Conservation (phyloP, 2,888 invertebrate genomes). For the Trichopria drosophilae region DNA sequence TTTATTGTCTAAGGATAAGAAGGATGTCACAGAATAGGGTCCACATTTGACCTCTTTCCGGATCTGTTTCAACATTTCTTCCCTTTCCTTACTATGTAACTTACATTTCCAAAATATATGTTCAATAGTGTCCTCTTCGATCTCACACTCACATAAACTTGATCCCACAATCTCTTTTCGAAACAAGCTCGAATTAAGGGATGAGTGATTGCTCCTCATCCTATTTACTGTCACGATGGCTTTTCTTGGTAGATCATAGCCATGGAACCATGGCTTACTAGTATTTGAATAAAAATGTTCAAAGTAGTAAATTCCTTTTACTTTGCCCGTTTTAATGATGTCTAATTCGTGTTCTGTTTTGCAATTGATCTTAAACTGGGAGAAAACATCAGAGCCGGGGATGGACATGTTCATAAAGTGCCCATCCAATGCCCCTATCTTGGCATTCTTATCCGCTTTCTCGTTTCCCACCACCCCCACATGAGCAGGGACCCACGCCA, state of each 20-base stretch:
- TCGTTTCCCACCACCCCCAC: slow-evolving; percentile 7
- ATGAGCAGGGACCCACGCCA: slow-evolving; percentile 11
- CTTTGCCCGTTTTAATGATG: not conserved
- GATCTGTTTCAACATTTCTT: not conserved
- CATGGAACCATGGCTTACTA: slow-evolving; percentile 3
- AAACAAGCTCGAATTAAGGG: slow-evolving; percentile 13
- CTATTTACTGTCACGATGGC: slow-evolving; percentile 15
- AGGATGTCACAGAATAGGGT: slow-evolving; percentile 5
- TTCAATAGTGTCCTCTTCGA: slow-evolving; percentile 3
- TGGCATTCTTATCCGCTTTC: slow-evolving; percentile 2
- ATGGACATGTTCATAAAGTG: not conserved
- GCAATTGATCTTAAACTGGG: not conserved
- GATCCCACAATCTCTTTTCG: slow-evolving; percentile 8
- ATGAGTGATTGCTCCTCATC: slow-evolving; percentile 10
- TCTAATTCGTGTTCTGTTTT: slow-evolving; percentile 1
- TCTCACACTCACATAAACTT: slow-evolving; percentile 6
- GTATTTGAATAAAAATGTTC: slow-evolving; percentile 5
- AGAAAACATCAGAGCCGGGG: slow-evolving; percentile 3
- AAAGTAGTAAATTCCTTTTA: slow-evolving; percentile 13
- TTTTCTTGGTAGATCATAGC: slow-evolving; percentile 7
- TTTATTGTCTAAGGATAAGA: not conserved
- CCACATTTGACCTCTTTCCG: not conserved
- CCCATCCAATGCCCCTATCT: not conserved
- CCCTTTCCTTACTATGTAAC: slow-evolving; percentile 2
- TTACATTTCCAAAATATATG: slow-evolving; percentile 16